Evolutionary conservation across 2,797 vertebrate species (phyloP), one percentile per base, ranked within the genome.

Genomic region (Bradypodion pumilum): DNA sequence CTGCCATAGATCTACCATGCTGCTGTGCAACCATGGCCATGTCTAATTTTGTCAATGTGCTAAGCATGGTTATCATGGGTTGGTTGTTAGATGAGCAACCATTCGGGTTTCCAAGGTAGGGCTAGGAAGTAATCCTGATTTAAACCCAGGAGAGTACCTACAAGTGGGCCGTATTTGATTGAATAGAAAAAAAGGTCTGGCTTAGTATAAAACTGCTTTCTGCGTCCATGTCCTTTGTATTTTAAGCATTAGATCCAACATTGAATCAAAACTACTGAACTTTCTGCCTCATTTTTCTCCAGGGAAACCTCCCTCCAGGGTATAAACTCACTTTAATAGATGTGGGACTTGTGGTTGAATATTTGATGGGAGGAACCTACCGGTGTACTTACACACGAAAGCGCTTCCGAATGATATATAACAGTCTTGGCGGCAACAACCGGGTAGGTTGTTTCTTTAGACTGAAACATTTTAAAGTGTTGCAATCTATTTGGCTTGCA

Each of bases 281-380:
- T 90, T 56, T 89, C 86, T 76, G 13, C 63, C n/a, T 16, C 42
- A 3, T 56, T 83, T 89, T 0, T 94, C 93, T 86, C 2, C 87
- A 99, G 99, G 98, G 98, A 89, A 98, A 99, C 93, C 97, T 99
- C 90, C 98, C 98, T 86, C 97, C 98, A 49, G 98, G 98, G 92
- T 99, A 99, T 93, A 99, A 99, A 95, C 97, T 99, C 95, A 98
- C 97, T 74, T 93, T 99, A 93, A 99, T 99, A 83, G 99, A 99
- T 65, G 96, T 99, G 81, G 99, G 99, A 10, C 96, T 99, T 90
- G 97, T 99, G 88, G 99, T 99, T 84, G 99, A 99, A 89, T 99
- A 95, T 92, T 96, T 99, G 89, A 99, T 99, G 99, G 98, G 99
- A 78, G 99, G 98, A 91, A 99, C 99, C 44, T 99, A 98, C 93